These are phyloP conservation scores for Arbacia lixula DNA, from an alignment of 53 echinoderm and acorn worm genomes.

Conservation along the genomic window DNA sequence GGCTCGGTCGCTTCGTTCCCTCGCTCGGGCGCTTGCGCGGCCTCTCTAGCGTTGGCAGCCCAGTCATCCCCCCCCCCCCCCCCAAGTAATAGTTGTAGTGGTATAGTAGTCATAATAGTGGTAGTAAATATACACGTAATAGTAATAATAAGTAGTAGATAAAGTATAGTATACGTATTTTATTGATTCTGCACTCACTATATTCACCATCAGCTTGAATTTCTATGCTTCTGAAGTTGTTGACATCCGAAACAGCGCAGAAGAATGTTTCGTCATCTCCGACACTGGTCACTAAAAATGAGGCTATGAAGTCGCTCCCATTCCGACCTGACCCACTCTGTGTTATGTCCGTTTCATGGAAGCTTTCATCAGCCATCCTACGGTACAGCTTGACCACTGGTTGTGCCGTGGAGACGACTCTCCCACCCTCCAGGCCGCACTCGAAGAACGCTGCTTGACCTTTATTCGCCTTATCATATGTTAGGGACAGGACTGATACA, in stretches of 20 bases:
- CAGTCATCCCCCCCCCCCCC: too few relatives aligned
- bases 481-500: constrained; percentile 8
- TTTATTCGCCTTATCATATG: constrained; percentile 38
- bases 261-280: not conserved
- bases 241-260: constrained; percentile 20
- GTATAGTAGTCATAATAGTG: too few relatives aligned
- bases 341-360: not conserved
- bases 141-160: too few relatives aligned
- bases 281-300: not conserved
- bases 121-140: too few relatives aligned
- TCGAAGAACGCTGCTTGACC: constrained; percentile 38
- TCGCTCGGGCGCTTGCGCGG: too few relatives aligned
- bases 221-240: not conserved
- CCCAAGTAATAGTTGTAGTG: too few relatives aligned
- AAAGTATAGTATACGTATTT: too few relatives aligned
- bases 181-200: not conserved
- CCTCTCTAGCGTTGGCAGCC: too few relatives aligned
- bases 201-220: not conserved
- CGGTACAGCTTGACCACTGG: constrained; percentile 44
- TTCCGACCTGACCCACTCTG: not conserved
- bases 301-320: not conserved
- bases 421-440: constrained; percentile 39
- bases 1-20: too few relatives aligned
- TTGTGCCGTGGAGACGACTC: not conserved
- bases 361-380: not conserved